Conservation (phyloP, 2,888 invertebrate species). For the Cheilosia vernalis region DNA sequence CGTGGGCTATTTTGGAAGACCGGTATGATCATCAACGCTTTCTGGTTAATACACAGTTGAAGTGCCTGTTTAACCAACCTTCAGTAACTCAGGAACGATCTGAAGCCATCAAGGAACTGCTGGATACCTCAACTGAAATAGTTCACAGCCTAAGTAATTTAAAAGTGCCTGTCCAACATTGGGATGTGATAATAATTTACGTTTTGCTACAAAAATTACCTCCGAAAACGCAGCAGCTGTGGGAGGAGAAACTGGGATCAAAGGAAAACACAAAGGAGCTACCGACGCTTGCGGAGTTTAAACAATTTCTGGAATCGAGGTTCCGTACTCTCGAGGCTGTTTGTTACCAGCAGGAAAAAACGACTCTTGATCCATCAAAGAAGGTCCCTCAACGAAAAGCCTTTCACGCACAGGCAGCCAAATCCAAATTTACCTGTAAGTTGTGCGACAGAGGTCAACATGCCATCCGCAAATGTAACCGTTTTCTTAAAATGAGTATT, state of each 20-base stretch:
- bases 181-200: conserved; percentile 1
- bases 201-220: conserved; percentile 4
- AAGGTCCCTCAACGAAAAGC: not conserved
- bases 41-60: conserved; percentile 23
- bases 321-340: conserved; percentile 40
- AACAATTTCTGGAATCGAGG: conserved; percentile 2
- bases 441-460: conserved; percentile 38
- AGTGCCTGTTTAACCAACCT: conserved; percentile 5
- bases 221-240: not conserved
- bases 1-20: conserved; percentile 5
- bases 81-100: not conserved
- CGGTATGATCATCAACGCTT: too few species aligned
- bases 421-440: conserved; percentile 11
- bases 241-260: conserved; percentile 15
- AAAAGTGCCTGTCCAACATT: not conserved
- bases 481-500: conserved; percentile 33
- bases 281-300: not conserved
- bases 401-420: conserved; percentile 4
- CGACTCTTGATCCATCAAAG: not conserved
- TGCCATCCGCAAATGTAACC: conserved; percentile 47
- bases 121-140: conserved; percentile 13
- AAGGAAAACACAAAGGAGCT: conserved; percentile 15
- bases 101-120: not conserved
- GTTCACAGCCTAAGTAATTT: not conserved
- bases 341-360: not conserved